Evolutionary conservation across 2,888 invertebrate species (phyloP).

Genomic region (Rotaria magnacalcarata): DNA sequence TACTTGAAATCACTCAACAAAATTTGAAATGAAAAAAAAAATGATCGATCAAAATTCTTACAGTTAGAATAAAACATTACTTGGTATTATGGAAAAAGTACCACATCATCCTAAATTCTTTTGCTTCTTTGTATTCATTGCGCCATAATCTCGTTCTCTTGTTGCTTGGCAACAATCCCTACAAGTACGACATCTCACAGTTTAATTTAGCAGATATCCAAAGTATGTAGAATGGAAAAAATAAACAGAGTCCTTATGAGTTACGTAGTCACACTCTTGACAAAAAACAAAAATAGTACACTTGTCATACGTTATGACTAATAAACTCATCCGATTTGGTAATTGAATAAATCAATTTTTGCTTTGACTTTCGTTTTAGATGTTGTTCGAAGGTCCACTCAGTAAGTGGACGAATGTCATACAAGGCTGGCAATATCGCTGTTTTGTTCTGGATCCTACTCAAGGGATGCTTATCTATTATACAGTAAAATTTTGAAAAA

Average conservation of each 20-base stretch:
- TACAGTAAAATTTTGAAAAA: constrained; percentile 70
- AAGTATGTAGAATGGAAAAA: background rate
- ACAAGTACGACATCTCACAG: background rate
- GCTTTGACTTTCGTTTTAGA: background rate
- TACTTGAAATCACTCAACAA: too few species aligned
- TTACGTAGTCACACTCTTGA: background rate
- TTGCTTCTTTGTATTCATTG: background rate
- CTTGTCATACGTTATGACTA: background rate
- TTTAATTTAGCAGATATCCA: background rate
- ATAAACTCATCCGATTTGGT: background rate
- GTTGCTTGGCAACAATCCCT: background rate
- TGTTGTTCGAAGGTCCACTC: constrained; percentile 67
- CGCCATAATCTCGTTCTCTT: background rate
- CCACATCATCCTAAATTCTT: too few species aligned
- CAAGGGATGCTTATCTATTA: constrained; percentile 92
- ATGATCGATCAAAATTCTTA: too few species aligned
- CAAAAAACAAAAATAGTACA: background rate
- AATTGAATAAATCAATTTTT: background rate
- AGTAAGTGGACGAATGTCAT: constrained; percentile 97
- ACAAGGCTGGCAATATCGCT: constrained; percentile 96
- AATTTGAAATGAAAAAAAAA: too few species aligned
- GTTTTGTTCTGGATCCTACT: constrained; percentile 96
- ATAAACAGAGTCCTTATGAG: background rate
- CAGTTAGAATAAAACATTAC: too few species aligned
- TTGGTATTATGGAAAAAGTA: too few species aligned